These are phyloP conservation scores for Gouania willdenowi DNA, from an alignment of 2,797 vertebrate species.

Conservation along the genomic window DNA sequence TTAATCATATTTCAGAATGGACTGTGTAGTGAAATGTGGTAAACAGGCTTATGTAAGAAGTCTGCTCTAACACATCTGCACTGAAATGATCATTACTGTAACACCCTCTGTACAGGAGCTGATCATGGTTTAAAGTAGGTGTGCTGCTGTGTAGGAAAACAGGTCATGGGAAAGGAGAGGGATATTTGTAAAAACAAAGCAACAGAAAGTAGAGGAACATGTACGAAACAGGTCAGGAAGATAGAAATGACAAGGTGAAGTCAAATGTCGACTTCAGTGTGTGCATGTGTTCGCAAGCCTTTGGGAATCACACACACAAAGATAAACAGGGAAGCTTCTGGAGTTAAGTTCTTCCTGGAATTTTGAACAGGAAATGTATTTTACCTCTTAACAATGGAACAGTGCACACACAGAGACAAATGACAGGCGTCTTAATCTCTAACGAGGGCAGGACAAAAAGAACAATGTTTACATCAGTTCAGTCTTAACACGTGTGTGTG, in stretches of 20 bases:
- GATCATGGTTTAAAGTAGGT: conserved; percentile 25
- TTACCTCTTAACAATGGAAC: conserved; percentile 56
- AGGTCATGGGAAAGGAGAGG: conserved; percentile 49
- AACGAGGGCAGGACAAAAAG: conserved; percentile 5
- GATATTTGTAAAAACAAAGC: conserved; percentile 33
- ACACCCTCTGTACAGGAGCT: no score
- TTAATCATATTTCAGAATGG: no score
- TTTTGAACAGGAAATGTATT: conserved; percentile 65
- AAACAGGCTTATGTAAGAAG: not conserved
- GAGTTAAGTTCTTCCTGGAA: conserved; percentile 64
- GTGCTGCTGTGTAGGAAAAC: conserved; percentile 25
- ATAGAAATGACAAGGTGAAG: conserved; percentile 18
- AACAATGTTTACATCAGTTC: conserved; percentile 10
- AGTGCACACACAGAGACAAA: conserved; percentile 1
- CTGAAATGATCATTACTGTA: not conserved
- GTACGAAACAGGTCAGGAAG: not conserved
- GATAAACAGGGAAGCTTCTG: conserved; percentile 64
- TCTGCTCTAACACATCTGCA: not conserved
- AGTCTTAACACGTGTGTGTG: conserved; percentile 19
- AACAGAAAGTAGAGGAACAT: conserved; percentile 16
- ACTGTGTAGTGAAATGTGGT: no score
- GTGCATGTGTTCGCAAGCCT: conserved; percentile 7
- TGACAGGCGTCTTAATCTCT: conserved; percentile 10
- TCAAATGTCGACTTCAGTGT: conserved; percentile 52
- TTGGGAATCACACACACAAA: conserved; percentile 17